Conservation (phyloP, 2,113 vertebrate species). For the Ranitomeya variabilis region DNA sequence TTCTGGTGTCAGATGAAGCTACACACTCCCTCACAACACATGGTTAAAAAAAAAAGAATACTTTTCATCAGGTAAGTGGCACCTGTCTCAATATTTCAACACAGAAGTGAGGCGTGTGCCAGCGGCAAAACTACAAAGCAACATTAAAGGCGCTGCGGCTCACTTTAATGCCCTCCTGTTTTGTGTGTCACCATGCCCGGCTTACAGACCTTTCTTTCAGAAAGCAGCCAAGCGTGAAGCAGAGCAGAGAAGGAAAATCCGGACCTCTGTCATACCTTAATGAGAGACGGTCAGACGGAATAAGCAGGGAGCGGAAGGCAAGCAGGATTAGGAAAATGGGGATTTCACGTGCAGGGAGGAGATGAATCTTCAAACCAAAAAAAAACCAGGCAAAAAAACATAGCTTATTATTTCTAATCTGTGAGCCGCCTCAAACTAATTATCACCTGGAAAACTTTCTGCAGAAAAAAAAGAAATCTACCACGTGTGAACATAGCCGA, state of each 20-base stretch:
- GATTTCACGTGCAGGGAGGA: neutral
- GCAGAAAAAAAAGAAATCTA: too few species aligned
- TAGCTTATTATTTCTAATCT: neutral
- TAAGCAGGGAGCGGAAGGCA: conserved; percentile 11
- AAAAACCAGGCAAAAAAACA: neutral
- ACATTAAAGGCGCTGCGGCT: conserved; percentile 7
- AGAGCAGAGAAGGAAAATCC: conserved; percentile 1
- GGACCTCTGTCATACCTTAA: conserved; percentile 37
- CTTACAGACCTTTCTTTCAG: conserved; percentile 27
- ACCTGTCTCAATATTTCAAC: neutral
- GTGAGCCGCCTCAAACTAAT: neutral
- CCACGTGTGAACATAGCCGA: too few species aligned
- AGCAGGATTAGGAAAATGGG: neutral
- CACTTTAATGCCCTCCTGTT: conserved; percentile 28
- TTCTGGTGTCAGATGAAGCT: neutral
- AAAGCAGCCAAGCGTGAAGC: conserved; percentile 10
- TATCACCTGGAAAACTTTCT: too few species aligned
- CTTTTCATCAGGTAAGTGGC: neutral
- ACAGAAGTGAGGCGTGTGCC: neutral
- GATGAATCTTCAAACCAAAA: too few species aligned
- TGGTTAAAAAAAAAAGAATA: neutral
- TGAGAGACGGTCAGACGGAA: conserved; percentile 16
- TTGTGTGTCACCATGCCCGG: neutral
- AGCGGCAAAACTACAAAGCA: neutral
- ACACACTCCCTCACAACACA: neutral